A percentile compares a stretch with the other conserved stretches of the same genome.
Evolutionary conservation across 2,113 vertebrate species (phyloP).

Genomic region (Chrysemys picta): DNA sequence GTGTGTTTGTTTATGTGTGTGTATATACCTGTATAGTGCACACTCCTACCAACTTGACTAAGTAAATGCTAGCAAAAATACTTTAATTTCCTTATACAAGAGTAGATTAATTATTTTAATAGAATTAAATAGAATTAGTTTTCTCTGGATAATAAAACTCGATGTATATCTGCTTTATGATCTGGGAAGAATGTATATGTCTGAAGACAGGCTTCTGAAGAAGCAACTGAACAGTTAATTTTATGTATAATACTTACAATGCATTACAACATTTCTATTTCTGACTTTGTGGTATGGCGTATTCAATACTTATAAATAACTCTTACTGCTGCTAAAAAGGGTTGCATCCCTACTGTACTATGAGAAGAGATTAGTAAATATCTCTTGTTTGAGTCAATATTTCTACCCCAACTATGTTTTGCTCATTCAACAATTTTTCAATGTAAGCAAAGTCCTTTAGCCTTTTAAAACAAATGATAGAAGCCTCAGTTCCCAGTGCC

Average conservation of each 20-base stretch:
- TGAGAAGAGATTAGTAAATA: neutral
- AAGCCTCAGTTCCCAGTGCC: neutral
- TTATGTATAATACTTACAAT: neutral
- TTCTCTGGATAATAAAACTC: neutral
- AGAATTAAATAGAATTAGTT: neutral
- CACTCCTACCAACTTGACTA: neutral
- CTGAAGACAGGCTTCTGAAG: neutral
- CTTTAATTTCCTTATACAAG: neutral
- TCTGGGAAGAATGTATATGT: neutral
- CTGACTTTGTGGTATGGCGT: neutral
- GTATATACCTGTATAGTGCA: rapidly evolving
- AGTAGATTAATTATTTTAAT: neutral
- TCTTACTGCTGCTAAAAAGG: neutral
- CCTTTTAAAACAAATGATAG: neutral
- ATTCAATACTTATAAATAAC: neutral
- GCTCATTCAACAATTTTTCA: neutral
- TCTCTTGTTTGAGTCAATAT: neutral
- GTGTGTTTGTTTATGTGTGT: rapidly evolving
- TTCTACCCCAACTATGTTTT: rapidly evolving
- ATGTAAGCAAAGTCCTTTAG: neutral
- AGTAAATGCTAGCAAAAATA: neutral
- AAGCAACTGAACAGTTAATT: neutral
- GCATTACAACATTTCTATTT: neutral
- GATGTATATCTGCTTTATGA: neutral
- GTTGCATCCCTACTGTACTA: rapidly evolving